Conservation (phyloP, 2,888 invertebrate species). For the Cataglyphis cursor region DNA sequence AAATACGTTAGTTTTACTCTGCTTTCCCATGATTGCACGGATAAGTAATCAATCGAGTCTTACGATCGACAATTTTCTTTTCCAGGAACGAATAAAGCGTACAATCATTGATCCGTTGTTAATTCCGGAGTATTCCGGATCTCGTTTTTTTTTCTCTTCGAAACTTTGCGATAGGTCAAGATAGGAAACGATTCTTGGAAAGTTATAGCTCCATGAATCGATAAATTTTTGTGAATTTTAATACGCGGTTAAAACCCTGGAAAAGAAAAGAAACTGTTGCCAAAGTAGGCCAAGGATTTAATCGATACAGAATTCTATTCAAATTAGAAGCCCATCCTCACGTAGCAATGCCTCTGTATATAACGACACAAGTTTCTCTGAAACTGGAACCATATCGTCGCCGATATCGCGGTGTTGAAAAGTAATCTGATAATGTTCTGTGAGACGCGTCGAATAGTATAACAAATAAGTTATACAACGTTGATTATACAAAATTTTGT, state of each 20-base stretch:
- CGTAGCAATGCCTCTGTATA: slow-evolving; percentile 5
- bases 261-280: slow-evolving; percentile 61
- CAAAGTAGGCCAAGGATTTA: slow-evolving; percentile 6
- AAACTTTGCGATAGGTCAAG: slow-evolving; percentile 52
- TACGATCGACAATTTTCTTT: slow-evolving; percentile 51
- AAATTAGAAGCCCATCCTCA: not conserved
- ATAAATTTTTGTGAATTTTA: slow-evolving; percentile 77
- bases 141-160: slow-evolving; percentile 47
- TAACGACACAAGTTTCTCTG: not conserved
- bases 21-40: not conserved
- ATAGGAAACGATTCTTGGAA: slow-evolving; percentile 61
- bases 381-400: not conserved
- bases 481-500: not conserved
- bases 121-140: slow-evolving; percentile 35
- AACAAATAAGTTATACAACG: not conserved
- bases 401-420: not conserved
- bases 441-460: not conserved
- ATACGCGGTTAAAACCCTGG: slow-evolving; percentile 63
- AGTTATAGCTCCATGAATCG: slow-evolving; percentile 67
- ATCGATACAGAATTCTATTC: slow-evolving; percentile 11
- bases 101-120: slow-evolving; percentile 45
- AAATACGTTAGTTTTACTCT: not conserved
- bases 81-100: slow-evolving; percentile 37
- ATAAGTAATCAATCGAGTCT: slow-evolving; percentile 46
- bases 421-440: not conserved